These are phyloP conservation scores for Hemicentrotus pulcherrimus DNA, from an alignment of 35 echinoderm and acorn worm species.

Conservation along the genomic window DNA sequence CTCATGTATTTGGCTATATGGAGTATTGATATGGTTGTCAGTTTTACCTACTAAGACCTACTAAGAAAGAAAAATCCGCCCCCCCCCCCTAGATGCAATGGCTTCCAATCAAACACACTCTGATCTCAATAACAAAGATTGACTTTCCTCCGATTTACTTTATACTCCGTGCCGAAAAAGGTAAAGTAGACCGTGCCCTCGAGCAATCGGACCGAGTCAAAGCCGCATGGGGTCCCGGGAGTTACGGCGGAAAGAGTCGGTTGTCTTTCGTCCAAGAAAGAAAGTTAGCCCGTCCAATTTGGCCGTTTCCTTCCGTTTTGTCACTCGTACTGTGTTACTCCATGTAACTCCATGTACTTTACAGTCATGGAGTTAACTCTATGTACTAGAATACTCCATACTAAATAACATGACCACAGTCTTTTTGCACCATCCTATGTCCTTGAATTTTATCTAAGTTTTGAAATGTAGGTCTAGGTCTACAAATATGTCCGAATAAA, in stretches of 20 bases:
- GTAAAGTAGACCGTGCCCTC: not conserved
- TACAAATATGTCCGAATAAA: too few species aligned
- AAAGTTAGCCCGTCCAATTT: slow-evolving; percentile 10
- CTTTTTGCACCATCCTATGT: too few species aligned
- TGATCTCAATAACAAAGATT: not conserved
- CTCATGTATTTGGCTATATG: not conserved
- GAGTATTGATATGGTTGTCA: not conserved
- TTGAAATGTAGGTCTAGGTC: too few species aligned
- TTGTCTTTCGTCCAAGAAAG: not conserved
- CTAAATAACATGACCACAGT: too few species aligned
- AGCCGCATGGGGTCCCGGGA: slow-evolving; percentile 21
- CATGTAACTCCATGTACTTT: too few species aligned
- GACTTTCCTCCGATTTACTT: slow-evolving; percentile 3
- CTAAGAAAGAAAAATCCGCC: not conserved
- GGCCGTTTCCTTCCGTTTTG: not conserved
- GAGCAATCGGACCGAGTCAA: not conserved
- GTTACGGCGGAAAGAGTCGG: slow-evolving; percentile 28
- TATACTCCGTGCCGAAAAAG: slow-evolving; percentile 2
- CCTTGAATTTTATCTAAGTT: too few species aligned
- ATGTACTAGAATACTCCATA: too few species aligned
- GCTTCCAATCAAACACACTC: not conserved
- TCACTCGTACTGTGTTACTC: not conserved
- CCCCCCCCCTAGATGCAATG: not conserved
- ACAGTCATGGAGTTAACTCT: too few species aligned
- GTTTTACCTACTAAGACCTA: not conserved